Evolutionary conservation across 1,140 invertebrate genomes (phyloP), one percentile per base, ranked within the genome.

Genomic region (Hylyphantes graminicola): DNA sequence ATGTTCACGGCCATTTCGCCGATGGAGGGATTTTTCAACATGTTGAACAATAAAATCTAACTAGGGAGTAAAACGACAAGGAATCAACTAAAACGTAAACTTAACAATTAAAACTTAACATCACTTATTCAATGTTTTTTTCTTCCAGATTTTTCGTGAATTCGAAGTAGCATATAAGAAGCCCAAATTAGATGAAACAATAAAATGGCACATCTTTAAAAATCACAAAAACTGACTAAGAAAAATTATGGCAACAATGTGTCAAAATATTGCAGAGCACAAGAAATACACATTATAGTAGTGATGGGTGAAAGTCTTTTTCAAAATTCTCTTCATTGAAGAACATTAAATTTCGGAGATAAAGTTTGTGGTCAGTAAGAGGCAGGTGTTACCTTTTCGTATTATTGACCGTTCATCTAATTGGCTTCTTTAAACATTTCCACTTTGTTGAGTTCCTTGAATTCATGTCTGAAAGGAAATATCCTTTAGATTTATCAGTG

Each of bases 11-110:
- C 68, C 51, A 73, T 70, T 54, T 61, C 80, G 57, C 68, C 72
- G n/a, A 83, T 83, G 80, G 80, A 83, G 57, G 80, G 80, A 83
- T 83, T 83, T 53, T 83, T 83, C 63, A 83, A 83, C 80, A 83
- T 83, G 74, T 53, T 21, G 72, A 57, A 57, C 35, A 74, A 74
- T 57, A 74, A 57, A 15, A 57, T 74, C 6, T 17, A 35, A 35
- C 35, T 35, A 35, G 35, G 35, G 2, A 35, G 35, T 35, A 35
- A 35, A 35, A 35, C 35, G 2, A 35, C 57, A 61, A 15, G 57
- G 12, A 61, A 15, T 61, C 35, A 35, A 35, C 59, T 55, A 74
- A 59, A 74, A 74, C 35, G 51, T 55, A 74, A 74, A 74, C 72
- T 74, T 76, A 76, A 64, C 74, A 76, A 54, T 59, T 17, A 70